phyloP scores from a whole-genome alignment of 2,888 invertebrate species.

The Drosophila borborema region DNA sequence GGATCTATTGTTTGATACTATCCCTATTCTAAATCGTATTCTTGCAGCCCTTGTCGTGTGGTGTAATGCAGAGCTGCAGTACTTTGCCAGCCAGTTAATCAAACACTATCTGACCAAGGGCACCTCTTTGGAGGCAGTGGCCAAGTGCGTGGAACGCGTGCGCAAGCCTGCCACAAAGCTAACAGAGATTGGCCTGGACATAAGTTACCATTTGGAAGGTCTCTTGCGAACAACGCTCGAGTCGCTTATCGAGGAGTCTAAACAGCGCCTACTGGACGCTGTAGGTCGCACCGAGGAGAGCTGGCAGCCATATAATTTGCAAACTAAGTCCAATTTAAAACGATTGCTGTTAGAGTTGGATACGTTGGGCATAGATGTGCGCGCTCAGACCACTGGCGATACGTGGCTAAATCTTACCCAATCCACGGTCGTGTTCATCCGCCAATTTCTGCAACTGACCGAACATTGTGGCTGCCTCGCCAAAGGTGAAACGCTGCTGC shows the following conservation, averaged over 20 bases:
- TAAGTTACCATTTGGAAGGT: constrained; percentile 96
- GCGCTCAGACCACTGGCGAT: constrained; percentile 83
- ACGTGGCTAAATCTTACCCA: constrained; percentile 85
- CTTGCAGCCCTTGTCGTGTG: constrained; percentile 93
- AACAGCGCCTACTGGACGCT: constrained; percentile 83
- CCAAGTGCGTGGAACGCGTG: constrained; percentile 94
- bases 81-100: constrained; percentile 92
- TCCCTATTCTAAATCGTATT: not conserved
- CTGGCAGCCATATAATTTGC: constrained; percentile 85
- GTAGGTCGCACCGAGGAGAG: constrained; percentile 84
- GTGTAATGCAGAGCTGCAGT: constrained; percentile 93
- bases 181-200: constrained; percentile 92
- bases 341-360: constrained; percentile 83
- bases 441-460: constrained; percentile 83
- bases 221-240: constrained; percentile 90
- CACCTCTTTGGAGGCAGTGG: constrained; percentile 92
- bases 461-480: constrained; percentile 84
- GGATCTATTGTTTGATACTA: too few relatives aligned
- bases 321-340: constrained; percentile 84
- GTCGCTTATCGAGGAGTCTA: constrained; percentile 84
- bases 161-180: constrained; percentile 86
- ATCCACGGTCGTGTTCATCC: constrained; percentile 83
- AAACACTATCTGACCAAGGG: constrained; percentile 96
- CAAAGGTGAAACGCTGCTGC: constrained; percentile 83
- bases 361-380: constrained; percentile 83